Conservation (phyloP, 2,888 invertebrate species). For the Leptopilina syphax region DNA sequence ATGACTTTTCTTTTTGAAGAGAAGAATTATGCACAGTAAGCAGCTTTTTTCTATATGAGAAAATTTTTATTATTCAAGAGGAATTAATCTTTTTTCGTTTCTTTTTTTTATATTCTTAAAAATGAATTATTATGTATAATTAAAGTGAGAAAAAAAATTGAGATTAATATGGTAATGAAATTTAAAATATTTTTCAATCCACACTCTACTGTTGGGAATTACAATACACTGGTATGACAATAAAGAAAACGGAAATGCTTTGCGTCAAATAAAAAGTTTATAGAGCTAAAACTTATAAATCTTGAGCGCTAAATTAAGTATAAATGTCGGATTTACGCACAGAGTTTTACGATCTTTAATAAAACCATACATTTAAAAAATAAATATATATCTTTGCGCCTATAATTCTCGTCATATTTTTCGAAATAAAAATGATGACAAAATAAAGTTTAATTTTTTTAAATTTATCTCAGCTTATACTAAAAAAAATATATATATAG, state of each 20-base stretch:
- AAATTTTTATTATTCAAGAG: too few species aligned
- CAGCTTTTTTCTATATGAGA: too few species aligned
- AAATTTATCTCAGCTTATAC: not conserved
- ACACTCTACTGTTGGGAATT: not conserved
- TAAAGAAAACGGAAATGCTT: slow-evolving; percentile 5
- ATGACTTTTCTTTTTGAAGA: too few species aligned
- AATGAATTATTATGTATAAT: too few species aligned
- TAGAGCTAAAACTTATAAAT: slow-evolving; percentile 33
- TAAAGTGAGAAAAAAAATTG: too few species aligned
- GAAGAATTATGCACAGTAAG: too few species aligned
- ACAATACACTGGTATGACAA: not conserved
- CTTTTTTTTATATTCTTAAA: too few species aligned
- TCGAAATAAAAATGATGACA: not conserved
- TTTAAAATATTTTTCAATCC: not conserved
- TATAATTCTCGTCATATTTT: not conserved
- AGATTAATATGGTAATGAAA: too few species aligned
- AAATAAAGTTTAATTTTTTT: not conserved
- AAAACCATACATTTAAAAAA: slow-evolving; percentile 8
- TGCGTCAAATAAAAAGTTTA: slow-evolving; percentile 29
- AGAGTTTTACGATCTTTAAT: slow-evolving; percentile 20
- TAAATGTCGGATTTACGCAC: slow-evolving; percentile 35
- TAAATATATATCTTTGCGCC: slow-evolving; percentile 15
- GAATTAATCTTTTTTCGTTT: too few species aligned
- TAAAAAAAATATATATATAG: too few species aligned
- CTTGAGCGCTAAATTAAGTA: slow-evolving; percentile 35